Percentiles rank a stretch among this genome's conserved stretches.
These are phyloP conservation scores for Drosophila lini DNA, from an alignment of 1,140 invertebrate species.

Conservation along the genomic window DNA sequence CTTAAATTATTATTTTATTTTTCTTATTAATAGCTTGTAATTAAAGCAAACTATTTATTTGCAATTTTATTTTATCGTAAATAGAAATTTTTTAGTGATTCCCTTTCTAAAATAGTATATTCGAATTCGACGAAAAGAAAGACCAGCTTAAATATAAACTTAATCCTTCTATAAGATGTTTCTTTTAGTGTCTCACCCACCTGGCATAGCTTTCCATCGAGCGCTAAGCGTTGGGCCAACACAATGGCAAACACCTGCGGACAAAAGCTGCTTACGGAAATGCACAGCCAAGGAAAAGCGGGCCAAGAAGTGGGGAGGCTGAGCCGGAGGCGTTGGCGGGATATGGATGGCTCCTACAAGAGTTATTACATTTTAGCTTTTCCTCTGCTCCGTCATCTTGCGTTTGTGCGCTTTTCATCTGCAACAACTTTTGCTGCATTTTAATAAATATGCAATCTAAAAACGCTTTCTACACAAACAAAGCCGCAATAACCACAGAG, in stretches of 20 bases:
- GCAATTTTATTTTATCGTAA: too few relatives aligned
- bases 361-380: slow-evolving; percentile 80
- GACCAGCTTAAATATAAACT: neutral
- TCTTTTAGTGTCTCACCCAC: slow-evolving; percentile 3
- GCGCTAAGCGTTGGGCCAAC: slow-evolving; percentile 72
- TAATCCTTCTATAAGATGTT: neutral
- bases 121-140: neutral
- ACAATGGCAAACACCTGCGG: slow-evolving; percentile 79
- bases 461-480: slow-evolving; percentile 56
- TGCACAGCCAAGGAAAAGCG: slow-evolving; percentile 35
- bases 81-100: too few relatives aligned
- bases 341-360: slow-evolving; percentile 58
- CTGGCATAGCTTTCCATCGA: slow-evolving; percentile 19
- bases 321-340: slow-evolving; percentile 4
- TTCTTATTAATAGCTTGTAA: too few relatives aligned
- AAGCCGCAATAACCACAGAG: slow-evolving; percentile 54
- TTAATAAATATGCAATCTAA: slow-evolving; percentile 82
- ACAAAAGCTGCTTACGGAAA: slow-evolving; percentile 80
- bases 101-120: too few relatives aligned
- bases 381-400: slow-evolving; percentile 41
- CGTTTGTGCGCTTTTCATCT: slow-evolving; percentile 47
- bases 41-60: too few relatives aligned
- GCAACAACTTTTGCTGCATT: slow-evolving; percentile 64
- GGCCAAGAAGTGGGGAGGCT: slow-evolving; percentile 3
- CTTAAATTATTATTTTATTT: too few relatives aligned